Conservation (phyloP, 2,113 vertebrate genomes). For the Chlorodrepanis virens region DNA sequence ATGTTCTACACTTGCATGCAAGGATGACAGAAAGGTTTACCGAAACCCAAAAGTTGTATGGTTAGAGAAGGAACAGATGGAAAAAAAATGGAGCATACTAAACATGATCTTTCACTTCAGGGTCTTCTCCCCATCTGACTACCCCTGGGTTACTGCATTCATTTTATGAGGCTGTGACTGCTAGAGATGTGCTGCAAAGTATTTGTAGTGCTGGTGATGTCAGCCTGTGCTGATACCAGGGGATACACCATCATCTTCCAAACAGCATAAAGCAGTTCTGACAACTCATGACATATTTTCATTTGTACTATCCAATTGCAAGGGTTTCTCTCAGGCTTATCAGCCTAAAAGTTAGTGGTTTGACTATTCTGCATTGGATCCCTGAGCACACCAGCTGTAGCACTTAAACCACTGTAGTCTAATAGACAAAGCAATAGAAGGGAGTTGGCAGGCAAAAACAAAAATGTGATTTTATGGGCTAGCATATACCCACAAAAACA, state of each 20-base stretch:
- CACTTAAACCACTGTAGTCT: slow-evolving; percentile 33
- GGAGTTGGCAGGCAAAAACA: slow-evolving; percentile 58
- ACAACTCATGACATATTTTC: not conserved
- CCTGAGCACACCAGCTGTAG: slow-evolving; percentile 25
- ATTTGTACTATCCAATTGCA: not conserved
- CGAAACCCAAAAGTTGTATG: not conserved
- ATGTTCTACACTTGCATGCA: not conserved
- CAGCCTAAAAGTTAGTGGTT: not conserved
- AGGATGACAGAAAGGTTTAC: not conserved
- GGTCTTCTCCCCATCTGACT: not conserved
- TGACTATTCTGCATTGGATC: not conserved
- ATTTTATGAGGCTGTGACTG: not conserved
- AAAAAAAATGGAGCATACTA: not conserved
- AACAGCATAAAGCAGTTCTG: not conserved
- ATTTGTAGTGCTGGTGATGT: not conserved
- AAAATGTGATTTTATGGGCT: slow-evolving; percentile 63
- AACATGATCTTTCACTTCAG: not conserved
- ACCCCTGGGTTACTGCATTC: not conserved
- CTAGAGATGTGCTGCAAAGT: not conserved
- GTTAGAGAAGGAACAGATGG: not conserved
- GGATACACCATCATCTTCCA: not conserved
- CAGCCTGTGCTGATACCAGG: not conserved
- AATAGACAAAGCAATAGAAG: slow-evolving; percentile 42
- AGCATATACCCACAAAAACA: slow-evolving; percentile 65
- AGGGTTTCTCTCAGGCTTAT: slow-evolving; percentile 13